Percentiles rank a stretch among this genome's conserved stretches.
Conservation (phyloP, 2,797 vertebrate species). For the Gymnoscopelus braueri region DNA sequence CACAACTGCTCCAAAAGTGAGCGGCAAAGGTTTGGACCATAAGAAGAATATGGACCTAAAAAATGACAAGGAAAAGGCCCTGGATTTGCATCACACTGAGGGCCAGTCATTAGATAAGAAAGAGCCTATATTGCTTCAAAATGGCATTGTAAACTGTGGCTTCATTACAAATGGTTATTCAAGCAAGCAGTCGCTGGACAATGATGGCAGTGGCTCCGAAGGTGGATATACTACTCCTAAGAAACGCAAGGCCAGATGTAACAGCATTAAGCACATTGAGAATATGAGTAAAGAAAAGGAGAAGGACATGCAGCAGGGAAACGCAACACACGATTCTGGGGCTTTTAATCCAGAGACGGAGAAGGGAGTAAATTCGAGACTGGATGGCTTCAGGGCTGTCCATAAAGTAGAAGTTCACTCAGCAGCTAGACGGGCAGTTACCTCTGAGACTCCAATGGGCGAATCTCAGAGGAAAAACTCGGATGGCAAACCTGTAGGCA, state of each 20-base stretch:
- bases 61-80: conserved; percentile 85
- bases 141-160: conserved; percentile 88
- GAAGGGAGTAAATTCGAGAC: conserved; percentile 81
- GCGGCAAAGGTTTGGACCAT: conserved; percentile 84
- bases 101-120: conserved; percentile 76
- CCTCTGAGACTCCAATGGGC: conserved; percentile 66
- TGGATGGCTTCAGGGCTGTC: conserved; percentile 82
- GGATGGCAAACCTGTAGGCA: conserved; percentile 87
- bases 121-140: conserved; percentile 86
- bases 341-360: conserved; percentile 73
- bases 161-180: conserved; percentile 94
- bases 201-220: conserved; percentile 95
- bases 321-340: conserved; percentile 71
- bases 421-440: conserved; percentile 54
- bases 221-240: conserved; percentile 95
- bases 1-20: conserved; percentile 84
- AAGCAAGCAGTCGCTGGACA: conserved; percentile 85
- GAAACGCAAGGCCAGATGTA: conserved; percentile 91
- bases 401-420: conserved; percentile 71
- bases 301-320: conserved; percentile 87
- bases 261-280: conserved; percentile 89
- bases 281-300: conserved; percentile 86
- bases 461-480: conserved; percentile 91
- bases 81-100: conserved; percentile 72
- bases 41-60: conserved; percentile 92